phyloP scores from a whole-genome alignment of 2,113 vertebrate genomes.

The Lepidothrix coronata region DNA sequence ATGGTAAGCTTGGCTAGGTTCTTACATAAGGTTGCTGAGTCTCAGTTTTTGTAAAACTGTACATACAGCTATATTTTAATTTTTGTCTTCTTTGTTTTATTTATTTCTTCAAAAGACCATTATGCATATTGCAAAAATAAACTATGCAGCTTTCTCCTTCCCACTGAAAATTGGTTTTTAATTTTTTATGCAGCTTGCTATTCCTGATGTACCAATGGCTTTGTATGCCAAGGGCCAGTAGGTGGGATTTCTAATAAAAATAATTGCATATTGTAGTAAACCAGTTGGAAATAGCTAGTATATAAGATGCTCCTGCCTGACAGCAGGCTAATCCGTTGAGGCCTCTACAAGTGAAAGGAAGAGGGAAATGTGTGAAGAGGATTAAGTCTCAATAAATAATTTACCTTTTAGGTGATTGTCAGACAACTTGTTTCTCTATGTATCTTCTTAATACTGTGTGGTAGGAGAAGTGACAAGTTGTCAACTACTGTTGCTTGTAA shows the following conservation, averaged over 20 bases:
- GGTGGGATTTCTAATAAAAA: not conserved
- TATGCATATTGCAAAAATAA: not conserved
- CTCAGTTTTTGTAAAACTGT: not conserved
- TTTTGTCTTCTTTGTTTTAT: not conserved
- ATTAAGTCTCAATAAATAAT: slow-evolving; percentile 18
- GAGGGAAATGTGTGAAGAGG: not conserved
- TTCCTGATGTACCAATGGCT: not conserved
- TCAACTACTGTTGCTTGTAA: not conserved
- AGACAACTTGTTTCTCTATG: not conserved
- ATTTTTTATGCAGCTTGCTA: not conserved
- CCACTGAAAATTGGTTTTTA: not conserved
- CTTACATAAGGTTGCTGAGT: not conserved
- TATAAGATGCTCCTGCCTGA: not conserved
- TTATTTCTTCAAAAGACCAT: not conserved
- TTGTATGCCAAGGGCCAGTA: not conserved
- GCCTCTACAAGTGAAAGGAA: not conserved
- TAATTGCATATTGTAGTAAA: not conserved
- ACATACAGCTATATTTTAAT: not conserved
- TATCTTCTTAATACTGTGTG: not conserved
- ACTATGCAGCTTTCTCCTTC: not conserved
- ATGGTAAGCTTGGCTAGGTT: not conserved
- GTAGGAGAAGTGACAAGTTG: not conserved
- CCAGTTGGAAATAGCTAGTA: not conserved
- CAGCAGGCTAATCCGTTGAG: not conserved
- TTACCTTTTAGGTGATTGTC: not conserved